Evolutionary conservation across 2,797 vertebrate genomes (phyloP), one percentile per base, ranked within the genome.

Genomic region (Tapirus indicus): DNA sequence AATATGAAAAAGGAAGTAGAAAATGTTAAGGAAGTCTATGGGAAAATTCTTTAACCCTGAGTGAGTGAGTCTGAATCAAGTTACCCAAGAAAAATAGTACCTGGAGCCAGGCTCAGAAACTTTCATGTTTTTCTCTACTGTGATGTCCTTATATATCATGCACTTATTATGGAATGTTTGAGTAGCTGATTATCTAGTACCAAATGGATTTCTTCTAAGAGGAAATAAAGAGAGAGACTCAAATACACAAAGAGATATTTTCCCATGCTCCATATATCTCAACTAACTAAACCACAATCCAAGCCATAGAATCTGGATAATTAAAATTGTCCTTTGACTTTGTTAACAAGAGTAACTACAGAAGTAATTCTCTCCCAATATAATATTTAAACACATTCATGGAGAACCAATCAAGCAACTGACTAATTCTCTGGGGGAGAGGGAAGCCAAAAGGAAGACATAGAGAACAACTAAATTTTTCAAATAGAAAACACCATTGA

Each of bases 251-350:
- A 35, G 27, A 75, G 5, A 38, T n/a, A 41, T n/a, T 20, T 74
- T 52, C 21, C 29, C 35, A 13, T n/a, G 3, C 1, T 87, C 32
- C 14, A 10, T 1, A 1, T 38, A 82, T 47, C 8, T 94, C 54
- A 95, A 58, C 29, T 71, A 88, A 94, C 35, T 60, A 95, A 97
- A 47, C 5, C 2, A 0, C 64, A 97, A 60, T 0, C 0, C 54
- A 82, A 60, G 14, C 18, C 95, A 74, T 20, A 62, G 18, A 86
- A 97, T 88, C 9, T 79, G 9, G 54, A 56, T 91, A 74, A 92
- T n/a, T 25, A 0, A 90, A 44, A 77, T 96, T 97, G 84, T 95
- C 89, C 86, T 98, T 97, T 94, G 60, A 86, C 86, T 98, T 96
- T 54, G 62, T 64, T 91, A 97, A 88, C 3, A 58, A 85, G 64